Evolutionary conservation across 2,888 invertebrate genomes (phyloP).

Genomic region (Pelosia muscerda): DNA sequence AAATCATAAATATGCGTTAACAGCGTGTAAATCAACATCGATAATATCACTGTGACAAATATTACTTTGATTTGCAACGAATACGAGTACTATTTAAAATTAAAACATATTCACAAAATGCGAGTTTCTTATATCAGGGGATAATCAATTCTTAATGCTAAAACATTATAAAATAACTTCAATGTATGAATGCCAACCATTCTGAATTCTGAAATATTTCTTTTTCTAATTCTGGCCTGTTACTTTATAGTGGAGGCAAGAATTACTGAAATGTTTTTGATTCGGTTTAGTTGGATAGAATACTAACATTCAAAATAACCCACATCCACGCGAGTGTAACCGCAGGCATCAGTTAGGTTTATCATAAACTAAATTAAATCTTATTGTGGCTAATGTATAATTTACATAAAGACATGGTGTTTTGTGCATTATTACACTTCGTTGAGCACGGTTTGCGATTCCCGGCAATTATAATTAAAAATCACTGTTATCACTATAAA

Average conservation of each 20-base stretch:
- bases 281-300: too few relatives aligned
- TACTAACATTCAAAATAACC: too few relatives aligned
- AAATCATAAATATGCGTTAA: not conserved
- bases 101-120: not conserved
- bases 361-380: not conserved
- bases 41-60: not conserved
- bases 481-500: slow-evolving; percentile 16
- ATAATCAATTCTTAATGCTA: too few relatives aligned
- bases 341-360: not conserved
- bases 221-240: too few relatives aligned
- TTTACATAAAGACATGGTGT: not conserved
- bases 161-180: too few relatives aligned
- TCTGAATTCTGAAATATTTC: not conserved
- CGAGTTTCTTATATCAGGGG: too few relatives aligned
- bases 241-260: too few relatives aligned
- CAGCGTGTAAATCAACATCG: not conserved
- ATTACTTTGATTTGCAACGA: not conserved
- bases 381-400: not conserved
- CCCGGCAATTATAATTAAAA: not conserved
- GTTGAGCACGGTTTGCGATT: slow-evolving; percentile 11
- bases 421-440: slow-evolving; percentile 7
- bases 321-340: too few relatives aligned
- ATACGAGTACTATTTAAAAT: not conserved
- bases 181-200: too few relatives aligned
- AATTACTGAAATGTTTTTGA: not conserved